Percentiles rank a stretch among this genome's conserved stretches.
Evolutionary conservation across 2,888 invertebrate species (phyloP).

Genomic region (Schrankia costaestrigalis): DNA sequence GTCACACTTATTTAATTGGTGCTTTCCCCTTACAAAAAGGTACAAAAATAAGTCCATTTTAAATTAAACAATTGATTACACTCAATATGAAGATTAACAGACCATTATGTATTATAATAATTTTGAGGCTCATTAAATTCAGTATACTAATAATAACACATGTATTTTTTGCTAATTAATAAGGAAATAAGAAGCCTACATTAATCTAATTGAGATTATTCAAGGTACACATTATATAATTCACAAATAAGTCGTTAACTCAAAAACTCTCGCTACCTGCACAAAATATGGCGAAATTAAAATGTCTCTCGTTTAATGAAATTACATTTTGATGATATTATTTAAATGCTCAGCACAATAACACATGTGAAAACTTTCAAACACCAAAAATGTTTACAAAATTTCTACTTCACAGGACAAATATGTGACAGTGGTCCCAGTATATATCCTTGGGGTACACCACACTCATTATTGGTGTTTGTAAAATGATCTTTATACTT

Average conservation of each 20-base stretch:
- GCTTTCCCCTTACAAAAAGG: conserved; percentile 55
- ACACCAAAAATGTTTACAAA: no score
- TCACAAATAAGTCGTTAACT: not conserved
- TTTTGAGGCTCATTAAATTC: conserved; percentile 36
- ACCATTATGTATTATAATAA: conserved; percentile 30
- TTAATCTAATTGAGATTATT: conserved; percentile 72
- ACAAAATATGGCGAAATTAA: no score
- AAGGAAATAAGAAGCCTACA: conserved; percentile 23
- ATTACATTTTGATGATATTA: no score
- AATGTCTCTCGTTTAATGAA: no score
- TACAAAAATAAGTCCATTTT: conserved; percentile 58
- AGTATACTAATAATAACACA: conserved; percentile 12
- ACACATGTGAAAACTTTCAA: no score
- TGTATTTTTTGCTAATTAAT: conserved; percentile 20
- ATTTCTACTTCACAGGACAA: no score
- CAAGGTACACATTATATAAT: conserved; percentile 51
- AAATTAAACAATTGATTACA: conserved; percentile 35
- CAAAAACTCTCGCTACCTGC: not conserved
- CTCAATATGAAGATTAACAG: conserved; percentile 25
- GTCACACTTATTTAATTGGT: conserved; percentile 72
- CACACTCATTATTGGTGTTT: no score
- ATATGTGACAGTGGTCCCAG: no score
- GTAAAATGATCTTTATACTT: conserved; percentile 38
- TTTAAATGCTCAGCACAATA: no score
- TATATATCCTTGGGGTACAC: no score